A percentile compares a stretch with the other conserved stretches of the same genome.
Conservation (phyloP, 1,140 invertebrate genomes). For the Lepidurus apus region DNA sequence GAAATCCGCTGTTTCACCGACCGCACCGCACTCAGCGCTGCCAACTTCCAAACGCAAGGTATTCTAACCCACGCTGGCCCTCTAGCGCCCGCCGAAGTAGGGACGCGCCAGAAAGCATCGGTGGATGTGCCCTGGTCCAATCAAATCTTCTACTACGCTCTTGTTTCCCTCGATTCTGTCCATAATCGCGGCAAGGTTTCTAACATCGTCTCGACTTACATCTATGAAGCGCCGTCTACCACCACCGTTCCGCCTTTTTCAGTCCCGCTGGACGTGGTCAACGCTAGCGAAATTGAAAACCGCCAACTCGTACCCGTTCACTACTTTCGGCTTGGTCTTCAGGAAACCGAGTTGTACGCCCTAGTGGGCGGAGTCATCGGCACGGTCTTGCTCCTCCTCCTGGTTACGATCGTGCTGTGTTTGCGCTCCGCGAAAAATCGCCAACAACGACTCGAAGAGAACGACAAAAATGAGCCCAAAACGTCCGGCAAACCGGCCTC, state of each 20-base stretch:
- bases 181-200: slow-evolving; percentile 41
- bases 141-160: slow-evolving; percentile 43
- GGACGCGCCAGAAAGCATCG: slow-evolving; percentile 39
- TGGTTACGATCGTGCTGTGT: slow-evolving; percentile 32
- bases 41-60: slow-evolving; percentile 40
- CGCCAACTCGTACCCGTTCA: neutral
- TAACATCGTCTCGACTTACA: slow-evolving; percentile 41
- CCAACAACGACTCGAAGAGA: neutral
- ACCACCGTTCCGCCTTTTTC: slow-evolving; percentile 38
- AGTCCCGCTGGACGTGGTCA: slow-evolving; percentile 34
- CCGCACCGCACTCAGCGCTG: slow-evolving; percentile 39
- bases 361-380: slow-evolving; percentile 40
- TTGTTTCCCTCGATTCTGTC: slow-evolving; percentile 40
- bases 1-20: slow-evolving; percentile 42
- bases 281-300: slow-evolving; percentile 23
- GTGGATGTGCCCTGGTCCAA: slow-evolving; percentile 43
- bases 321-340: slow-evolving; percentile 32
- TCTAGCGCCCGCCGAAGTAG: slow-evolving; percentile 38
- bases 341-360: slow-evolving; percentile 39
- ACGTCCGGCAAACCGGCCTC: neutral
- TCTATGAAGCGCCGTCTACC: slow-evolving; percentile 40
- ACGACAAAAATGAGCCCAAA: slow-evolving; percentile 23
- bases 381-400: slow-evolving; percentile 39
- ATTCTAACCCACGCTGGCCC: slow-evolving; percentile 42
- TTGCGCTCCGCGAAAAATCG: slow-evolving; percentile 26